phyloP scores from a whole-genome alignment of 2,888 invertebrate species.

The Myopa tessellatipennis region DNA sequence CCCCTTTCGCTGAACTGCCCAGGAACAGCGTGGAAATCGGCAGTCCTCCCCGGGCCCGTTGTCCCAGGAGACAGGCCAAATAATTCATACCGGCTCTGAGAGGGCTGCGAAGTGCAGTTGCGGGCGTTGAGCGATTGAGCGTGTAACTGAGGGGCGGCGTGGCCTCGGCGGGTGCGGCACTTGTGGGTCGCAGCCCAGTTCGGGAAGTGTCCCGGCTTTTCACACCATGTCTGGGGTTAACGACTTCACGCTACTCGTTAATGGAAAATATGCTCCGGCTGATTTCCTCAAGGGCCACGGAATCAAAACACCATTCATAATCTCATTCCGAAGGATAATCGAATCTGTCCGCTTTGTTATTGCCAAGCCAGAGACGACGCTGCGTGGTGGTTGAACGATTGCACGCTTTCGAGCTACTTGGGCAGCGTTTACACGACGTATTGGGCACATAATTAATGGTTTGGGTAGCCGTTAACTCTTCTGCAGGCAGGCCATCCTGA shows the following conservation, averaged over 20 bases:
- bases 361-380: not conserved
- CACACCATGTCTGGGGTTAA: not conserved
- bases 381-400: not conserved
- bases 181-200: not conserved
- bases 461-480: not conserved
- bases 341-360: constrained; percentile 28
- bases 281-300: constrained; percentile 28
- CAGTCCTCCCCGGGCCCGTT: not conserved
- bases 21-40: constrained; percentile 16
- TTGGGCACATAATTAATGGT: constrained; percentile 14
- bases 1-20: constrained; percentile 9
- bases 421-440: not conserved
- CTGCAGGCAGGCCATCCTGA: not conserved
- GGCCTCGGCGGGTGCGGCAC: not conserved
- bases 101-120: constrained; percentile 34
- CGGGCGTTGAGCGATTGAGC: constrained; percentile 35
- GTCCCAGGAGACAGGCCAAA: constrained; percentile 19
- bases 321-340: constrained; percentile 37
- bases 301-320: constrained; percentile 38
- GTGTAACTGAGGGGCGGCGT: constrained; percentile 1
- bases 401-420: not conserved
- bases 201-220: not conserved
- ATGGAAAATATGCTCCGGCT: constrained; percentile 34
- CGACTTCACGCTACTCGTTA: constrained; percentile 27
- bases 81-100: constrained; percentile 25